Base-by-base conservation (phyloP, 2,888 invertebrate genomes). In the Drosophila recens region DNA sequence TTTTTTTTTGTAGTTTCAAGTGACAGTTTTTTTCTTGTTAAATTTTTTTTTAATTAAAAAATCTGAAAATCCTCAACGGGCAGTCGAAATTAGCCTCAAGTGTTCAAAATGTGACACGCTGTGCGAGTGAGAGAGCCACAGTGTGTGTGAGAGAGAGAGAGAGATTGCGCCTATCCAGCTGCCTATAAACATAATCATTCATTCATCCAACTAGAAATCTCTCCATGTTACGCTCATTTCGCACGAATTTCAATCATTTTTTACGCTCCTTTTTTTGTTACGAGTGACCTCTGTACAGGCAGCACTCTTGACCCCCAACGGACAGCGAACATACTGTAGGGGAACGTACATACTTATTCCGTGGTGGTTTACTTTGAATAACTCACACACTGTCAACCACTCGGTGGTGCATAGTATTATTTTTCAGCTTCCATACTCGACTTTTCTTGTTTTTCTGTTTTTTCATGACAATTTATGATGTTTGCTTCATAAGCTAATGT, bases 71-170 rank as follows among this genome's bases (percentile, higher is more conserved):
- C 62, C 56, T 58, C 61, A 65, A 40, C 75, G 61, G 48, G 80
- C 79, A 68, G 75, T 62, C 63, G 64, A 89, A 87, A 85, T 89
- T 89, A 84, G 85, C 89, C 79, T 89, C 81, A 87, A 85, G 89
- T 85, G 84, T 51, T 66, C 64, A 38, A 51, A 10, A 40, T 20
- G 65, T 65, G 61, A 64, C 89, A 86, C 64, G 87, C 84, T 88
- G 87, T 45, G 54, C 20, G 63, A 52, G 9, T 36, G 48, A 70
- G 38, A 38, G 8, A 38, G 38, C 38, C 2, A 38, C 58, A 48
- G 9, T 36, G 48, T 64, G 27, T 5, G 56, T 42, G 56, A 58
- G 49, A 38, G 15, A 45, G 56, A 58, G 49, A 38, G 15, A 13
- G 45, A 38, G 33, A 54, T 13, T 36, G 17, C 17, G 17, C 17